A percentile compares a stretch with the other conserved stretches of the same genome.
phyloP scores from a whole-genome alignment of 2,797 vertebrate species.

The Neosilurus mollespiculum region DNA sequence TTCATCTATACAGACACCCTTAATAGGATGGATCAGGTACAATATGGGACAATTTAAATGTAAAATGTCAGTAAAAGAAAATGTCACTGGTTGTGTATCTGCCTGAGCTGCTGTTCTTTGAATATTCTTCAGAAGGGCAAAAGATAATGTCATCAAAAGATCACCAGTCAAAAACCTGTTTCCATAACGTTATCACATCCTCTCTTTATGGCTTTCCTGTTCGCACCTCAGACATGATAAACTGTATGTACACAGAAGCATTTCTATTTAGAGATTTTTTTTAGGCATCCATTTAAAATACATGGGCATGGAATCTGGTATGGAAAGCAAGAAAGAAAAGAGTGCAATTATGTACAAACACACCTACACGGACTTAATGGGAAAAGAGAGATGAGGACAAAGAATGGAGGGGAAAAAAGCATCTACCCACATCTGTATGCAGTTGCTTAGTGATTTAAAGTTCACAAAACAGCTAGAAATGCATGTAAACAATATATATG shows the following conservation, averaged over 20 bases:
- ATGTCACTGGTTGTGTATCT: constrained; percentile 2
- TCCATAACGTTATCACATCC: not conserved
- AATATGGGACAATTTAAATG: not conserved
- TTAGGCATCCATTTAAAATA: not conserved
- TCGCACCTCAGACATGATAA: not conserved
- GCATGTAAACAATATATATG: too few relatives aligned
- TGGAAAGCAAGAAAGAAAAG: not conserved
- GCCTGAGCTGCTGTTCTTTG: not conserved
- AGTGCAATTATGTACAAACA: constrained; percentile 32
- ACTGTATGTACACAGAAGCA: not conserved
- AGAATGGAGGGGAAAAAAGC: constrained; percentile 6
- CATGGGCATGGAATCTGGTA: not conserved
- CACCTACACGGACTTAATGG: constrained; percentile 35
- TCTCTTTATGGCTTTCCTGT: not conserved
- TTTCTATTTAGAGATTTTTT: not conserved
- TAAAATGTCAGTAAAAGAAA: constrained; percentile 15
- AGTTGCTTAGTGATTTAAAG: not conserved
- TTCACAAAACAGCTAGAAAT: not conserved
- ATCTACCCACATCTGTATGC: constrained; percentile 15
- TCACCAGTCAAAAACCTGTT: not conserved
- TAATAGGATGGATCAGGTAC: not conserved
- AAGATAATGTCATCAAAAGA: not conserved
- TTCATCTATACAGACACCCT: not conserved
- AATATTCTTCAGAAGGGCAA: not conserved
- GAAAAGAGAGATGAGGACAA: constrained; percentile 10